Evolutionary conservation across 2,113 vertebrate species (phyloP).

Genomic region (Jaculus jaculus): DNA sequence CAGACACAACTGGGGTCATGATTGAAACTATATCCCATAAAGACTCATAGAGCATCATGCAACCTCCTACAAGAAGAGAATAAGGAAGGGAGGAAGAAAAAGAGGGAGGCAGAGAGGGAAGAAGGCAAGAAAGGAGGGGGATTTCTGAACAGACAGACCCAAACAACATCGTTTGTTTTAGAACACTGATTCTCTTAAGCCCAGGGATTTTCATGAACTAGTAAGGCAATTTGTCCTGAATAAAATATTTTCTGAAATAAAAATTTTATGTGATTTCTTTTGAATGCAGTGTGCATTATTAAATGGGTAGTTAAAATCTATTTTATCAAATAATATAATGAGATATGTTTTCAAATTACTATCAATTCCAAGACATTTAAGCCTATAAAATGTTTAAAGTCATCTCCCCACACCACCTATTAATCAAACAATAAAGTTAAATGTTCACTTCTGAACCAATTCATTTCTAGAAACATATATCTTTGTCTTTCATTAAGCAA

Average conservation of each 20-base stretch:
- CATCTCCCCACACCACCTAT: constrained; percentile 8
- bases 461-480: constrained; percentile 2
- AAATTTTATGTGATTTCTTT: constrained; percentile 52
- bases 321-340: constrained; percentile 57
- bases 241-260: constrained; percentile 36
- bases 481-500: neutral
- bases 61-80: neutral
- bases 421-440: constrained; percentile 64
- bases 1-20: neutral
- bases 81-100: neutral
- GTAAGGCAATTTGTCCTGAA: neutral
- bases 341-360: constrained; percentile 31
- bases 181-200: neutral
- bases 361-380: constrained; percentile 43
- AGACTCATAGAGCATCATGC: rapidly evolving
- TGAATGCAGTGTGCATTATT: constrained; percentile 54
- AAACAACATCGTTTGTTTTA: neutral
- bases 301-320: constrained; percentile 53
- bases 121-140: rapidly evolving
- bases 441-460: neutral
- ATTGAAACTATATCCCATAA: neutral
- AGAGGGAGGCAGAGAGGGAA: neutral
- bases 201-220: neutral
- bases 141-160: neutral
- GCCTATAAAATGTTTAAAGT: constrained; percentile 65